phyloP scores from a whole-genome alignment of 2,113 vertebrate species.

The Oreamnos americanus region DNA sequence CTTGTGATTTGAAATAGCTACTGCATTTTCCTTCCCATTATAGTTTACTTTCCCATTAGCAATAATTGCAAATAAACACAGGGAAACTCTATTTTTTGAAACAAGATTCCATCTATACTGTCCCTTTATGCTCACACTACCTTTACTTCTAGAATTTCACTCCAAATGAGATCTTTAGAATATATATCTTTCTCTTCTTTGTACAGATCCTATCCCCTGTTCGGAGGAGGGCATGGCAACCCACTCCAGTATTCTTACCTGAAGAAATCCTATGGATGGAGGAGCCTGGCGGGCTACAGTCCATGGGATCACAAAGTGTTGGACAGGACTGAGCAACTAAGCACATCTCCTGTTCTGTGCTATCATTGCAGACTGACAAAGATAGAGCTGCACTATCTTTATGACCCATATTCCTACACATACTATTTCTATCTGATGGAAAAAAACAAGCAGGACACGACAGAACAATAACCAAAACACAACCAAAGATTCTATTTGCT shows the following conservation, averaged over 20 bases:
- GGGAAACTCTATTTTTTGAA: neutral
- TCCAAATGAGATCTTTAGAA: neutral
- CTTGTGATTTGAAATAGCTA: neutral
- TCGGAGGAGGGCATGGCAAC: neutral
- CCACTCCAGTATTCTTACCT: neutral
- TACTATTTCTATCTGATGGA: neutral
- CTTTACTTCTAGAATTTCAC: neutral
- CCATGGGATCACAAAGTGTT: neutral
- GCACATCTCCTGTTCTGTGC: neutral
- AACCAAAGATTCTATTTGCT: neutral
- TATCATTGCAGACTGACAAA: neutral
- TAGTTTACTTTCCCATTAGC: neutral
- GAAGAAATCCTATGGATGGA: neutral
- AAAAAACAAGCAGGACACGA: neutral
- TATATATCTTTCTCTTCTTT: neutral
- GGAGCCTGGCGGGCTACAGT: neutral
- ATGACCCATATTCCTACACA: neutral
- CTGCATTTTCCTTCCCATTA: neutral
- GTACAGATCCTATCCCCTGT: neutral
- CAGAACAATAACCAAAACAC: neutral
- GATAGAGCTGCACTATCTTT: neutral
- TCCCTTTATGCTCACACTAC: neutral
- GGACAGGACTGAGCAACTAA: neutral
- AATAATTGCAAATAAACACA: neutral
- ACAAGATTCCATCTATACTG: neutral